A percentile compares a stretch with the other conserved stretches of the same genome.
Evolutionary conservation across 2,888 invertebrate genomes (phyloP).

Genomic region (Diaprepes abbreviatus): DNA sequence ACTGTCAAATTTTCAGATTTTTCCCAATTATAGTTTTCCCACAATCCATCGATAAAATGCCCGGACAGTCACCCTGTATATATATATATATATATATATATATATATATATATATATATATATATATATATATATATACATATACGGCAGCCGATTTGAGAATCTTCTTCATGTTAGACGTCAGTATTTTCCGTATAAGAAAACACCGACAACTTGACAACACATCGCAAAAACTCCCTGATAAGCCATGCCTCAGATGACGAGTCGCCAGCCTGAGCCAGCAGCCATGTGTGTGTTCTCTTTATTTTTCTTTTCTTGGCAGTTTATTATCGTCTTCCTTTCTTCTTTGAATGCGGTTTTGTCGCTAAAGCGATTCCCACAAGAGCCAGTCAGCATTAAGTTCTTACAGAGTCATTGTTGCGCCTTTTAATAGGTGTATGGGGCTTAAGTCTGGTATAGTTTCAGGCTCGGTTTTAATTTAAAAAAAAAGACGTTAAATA

Average conservation of each 20-base stretch:
- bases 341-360: conserved; percentile 35
- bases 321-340: conserved; percentile 36
- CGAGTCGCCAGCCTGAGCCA: conserved; percentile 22
- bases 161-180: no score
- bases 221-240: conserved; percentile 34
- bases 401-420: conserved; percentile 8
- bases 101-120: no score
- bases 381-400: conserved; percentile 20
- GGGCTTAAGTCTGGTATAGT: neutral
- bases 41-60: no score
- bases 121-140: no score
- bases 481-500: neutral
- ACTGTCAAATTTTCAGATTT: no score
- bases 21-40: no score
- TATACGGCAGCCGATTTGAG: no score
- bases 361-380: conserved; percentile 9
- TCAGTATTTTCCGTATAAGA: no score
- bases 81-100: no score
- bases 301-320: conserved; percentile 32
- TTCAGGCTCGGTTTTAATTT: neutral
- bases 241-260: conserved; percentile 34
- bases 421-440: neutral
- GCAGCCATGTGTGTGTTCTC: conserved; percentile 40
- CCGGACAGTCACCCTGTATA: no score
- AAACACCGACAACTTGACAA: no score